Evolutionary conservation across 2,113 vertebrate genomes (phyloP).

Genomic region (Tachysurus fulvidraco): DNA sequence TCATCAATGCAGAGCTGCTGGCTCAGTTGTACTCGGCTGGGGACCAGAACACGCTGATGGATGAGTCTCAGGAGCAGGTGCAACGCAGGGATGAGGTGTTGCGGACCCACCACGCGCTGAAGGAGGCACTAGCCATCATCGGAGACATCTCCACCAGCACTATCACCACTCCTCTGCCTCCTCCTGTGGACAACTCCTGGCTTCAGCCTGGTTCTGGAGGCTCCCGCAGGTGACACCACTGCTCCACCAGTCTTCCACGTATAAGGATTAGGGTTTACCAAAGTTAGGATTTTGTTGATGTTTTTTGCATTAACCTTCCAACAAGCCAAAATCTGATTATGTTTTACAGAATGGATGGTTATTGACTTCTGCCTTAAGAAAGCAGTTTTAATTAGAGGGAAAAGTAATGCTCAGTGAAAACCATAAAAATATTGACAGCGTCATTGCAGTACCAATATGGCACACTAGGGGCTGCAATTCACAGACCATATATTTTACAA

Average conservation of each 20-base stretch:
- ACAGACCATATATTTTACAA: background rate
- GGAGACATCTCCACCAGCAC: conserved; percentile 90
- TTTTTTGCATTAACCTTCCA: background rate
- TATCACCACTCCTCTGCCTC: conserved; percentile 82
- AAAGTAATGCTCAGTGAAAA: background rate
- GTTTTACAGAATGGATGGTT: background rate
- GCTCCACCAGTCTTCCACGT: background rate
- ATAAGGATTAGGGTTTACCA: background rate
- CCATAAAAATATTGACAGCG: background rate
- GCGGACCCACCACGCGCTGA: conserved; percentile 85
- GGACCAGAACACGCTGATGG: conserved; percentile 92
- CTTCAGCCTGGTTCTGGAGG: conserved; percentile 63
- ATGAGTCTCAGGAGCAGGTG: conserved; percentile 90
- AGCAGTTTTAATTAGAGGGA: background rate
- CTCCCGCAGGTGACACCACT: conserved; percentile 60
- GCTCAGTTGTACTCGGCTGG: conserved; percentile 92
- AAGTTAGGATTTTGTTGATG: background rate
- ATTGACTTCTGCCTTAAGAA: background rate
- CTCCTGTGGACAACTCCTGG: conserved; percentile 89
- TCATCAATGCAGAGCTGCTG: conserved; percentile 93
- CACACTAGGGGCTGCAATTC: background rate
- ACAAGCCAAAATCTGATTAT: background rate
- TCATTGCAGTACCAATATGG: background rate
- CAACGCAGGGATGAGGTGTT: conserved; percentile 89
- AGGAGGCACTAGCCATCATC: conserved; percentile 87